A percentile compares a stretch with the other conserved stretches of the same genome.
phyloP scores from a whole-genome alignment of 2,888 invertebrate genomes.

The Chesias legatella region DNA sequence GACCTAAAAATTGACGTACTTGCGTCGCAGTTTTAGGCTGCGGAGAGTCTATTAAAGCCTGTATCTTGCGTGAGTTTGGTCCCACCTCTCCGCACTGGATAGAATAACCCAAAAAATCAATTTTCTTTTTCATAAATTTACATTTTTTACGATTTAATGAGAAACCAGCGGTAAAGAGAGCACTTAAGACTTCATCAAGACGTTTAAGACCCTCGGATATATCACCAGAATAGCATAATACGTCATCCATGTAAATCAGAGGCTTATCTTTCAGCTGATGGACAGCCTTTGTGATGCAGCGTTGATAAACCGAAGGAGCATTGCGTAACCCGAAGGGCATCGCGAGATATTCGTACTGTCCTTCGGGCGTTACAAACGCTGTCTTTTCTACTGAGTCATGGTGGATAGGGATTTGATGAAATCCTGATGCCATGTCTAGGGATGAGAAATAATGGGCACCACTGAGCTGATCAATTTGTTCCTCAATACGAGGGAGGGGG shows the following conservation, averaged over 20 bases:
- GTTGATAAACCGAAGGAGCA: constrained; percentile 26
- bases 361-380: constrained; percentile 25
- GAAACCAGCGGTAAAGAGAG: constrained; percentile 25
- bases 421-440: constrained; percentile 34
- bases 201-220: constrained; percentile 18
- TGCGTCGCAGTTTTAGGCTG: constrained; percentile 23
- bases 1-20: constrained; percentile 23
- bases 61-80: constrained; percentile 27
- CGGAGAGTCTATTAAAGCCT: constrained; percentile 22
- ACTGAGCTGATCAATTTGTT: background rate
- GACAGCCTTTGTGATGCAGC: constrained; percentile 24
- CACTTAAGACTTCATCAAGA: constrained; percentile 15
- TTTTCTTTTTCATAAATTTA: constrained; percentile 23
- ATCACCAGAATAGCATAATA: constrained; percentile 13
- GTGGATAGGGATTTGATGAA: constrained; percentile 30
- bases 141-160: constrained; percentile 29
- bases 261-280: constrained; percentile 12
- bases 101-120: constrained; percentile 27
- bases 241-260: constrained; percentile 27
- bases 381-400: constrained; percentile 20
- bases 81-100: constrained; percentile 22
- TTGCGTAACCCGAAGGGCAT: constrained; percentile 31
- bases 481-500: constrained; percentile 2
- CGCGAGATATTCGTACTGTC: constrained; percentile 23
- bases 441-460: constrained; percentile 24